A percentile compares a stretch with the other conserved stretches of the same genome.
Evolutionary conservation across 2,113 vertebrate genomes (phyloP).

Genomic region (Corapipo altera): DNA sequence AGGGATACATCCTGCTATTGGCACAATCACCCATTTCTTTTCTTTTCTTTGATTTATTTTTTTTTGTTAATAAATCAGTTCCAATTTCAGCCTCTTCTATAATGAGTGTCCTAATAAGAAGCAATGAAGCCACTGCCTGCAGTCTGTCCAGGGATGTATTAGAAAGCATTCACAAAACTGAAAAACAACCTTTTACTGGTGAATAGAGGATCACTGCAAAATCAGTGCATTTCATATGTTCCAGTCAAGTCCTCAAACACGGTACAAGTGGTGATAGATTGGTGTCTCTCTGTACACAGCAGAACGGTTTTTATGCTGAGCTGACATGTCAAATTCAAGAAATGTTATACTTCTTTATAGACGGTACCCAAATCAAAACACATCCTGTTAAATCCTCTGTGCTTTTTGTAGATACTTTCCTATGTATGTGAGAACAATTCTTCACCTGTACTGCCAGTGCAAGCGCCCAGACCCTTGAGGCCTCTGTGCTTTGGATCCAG

Average conservation of each 20-base stretch:
- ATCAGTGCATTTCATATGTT: neutral
- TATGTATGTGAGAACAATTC: neutral
- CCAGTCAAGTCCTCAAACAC: neutral
- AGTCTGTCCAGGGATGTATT: neutral
- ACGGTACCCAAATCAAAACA: neutral
- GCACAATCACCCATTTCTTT: neutral
- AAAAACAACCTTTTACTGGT: neutral
- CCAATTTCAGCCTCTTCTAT: neutral
- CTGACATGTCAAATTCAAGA: neutral
- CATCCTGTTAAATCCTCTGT: neutral
- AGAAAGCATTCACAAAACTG: neutral
- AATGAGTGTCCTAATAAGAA: neutral
- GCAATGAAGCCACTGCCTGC: neutral
- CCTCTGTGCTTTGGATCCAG: neutral
- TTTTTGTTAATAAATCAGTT: neutral
- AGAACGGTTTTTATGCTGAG: neutral
- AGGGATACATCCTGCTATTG: neutral
- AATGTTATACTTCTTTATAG: neutral
- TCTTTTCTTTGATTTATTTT: neutral
- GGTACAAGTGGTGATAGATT: neutral
- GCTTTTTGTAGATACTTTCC: neutral
- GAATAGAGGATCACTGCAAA: neutral
- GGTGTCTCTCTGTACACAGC: accelerated
- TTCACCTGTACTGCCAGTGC: neutral
- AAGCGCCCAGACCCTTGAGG: neutral